A percentile compares a stretch with the other conserved stretches of the same genome.
phyloP scores from a whole-genome alignment of 2,113 vertebrate species.

The Macquaria australasica region DNA sequence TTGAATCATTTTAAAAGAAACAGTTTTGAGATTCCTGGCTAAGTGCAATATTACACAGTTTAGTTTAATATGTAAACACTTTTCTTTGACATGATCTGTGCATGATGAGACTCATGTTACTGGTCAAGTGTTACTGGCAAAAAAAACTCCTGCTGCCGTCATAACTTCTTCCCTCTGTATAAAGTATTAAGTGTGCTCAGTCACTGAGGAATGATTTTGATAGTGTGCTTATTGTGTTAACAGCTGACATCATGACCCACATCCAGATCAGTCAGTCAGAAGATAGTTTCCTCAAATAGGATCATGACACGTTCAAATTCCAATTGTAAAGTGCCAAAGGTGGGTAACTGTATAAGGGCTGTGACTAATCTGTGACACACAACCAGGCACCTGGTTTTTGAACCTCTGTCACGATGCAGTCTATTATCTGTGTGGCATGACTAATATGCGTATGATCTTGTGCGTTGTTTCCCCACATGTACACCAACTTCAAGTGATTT shows the following conservation, averaged over 20 bases:
- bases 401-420: not conserved
- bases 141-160: not conserved
- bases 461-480: not conserved
- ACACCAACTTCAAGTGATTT: not conserved
- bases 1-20: not conserved
- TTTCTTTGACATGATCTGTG: not conserved
- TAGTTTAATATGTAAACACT: not conserved
- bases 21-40: not conserved
- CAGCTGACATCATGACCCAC: not conserved
- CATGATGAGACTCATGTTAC: not conserved
- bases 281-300: not conserved
- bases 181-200: not conserved
- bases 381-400: not conserved
- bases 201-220: not conserved
- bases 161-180: no score
- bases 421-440: not conserved
- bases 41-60: not conserved
- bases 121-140: no score
- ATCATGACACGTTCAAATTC: rapidly evolving
- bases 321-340: no score
- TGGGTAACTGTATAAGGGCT: not conserved
- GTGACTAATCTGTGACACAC: not conserved
- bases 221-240: not conserved
- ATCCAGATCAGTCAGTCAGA: not conserved
- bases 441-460: no score